Evolutionary conservation across 2,888 invertebrate genomes (phyloP).

Genomic region (Temnothorax rugatulus): DNA sequence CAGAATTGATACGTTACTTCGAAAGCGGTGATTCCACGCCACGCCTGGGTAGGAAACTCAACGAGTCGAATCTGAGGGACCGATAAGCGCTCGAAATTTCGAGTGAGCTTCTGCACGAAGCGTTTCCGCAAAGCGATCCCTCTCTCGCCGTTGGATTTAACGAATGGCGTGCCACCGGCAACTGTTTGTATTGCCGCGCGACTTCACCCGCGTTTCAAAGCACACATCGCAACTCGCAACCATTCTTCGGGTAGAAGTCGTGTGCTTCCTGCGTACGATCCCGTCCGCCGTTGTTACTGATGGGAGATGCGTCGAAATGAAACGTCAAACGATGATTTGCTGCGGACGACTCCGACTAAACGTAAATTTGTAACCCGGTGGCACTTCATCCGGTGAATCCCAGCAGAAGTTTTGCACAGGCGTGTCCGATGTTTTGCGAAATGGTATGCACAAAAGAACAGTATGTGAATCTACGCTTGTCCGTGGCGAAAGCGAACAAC

Average conservation of each 20-base stretch:
- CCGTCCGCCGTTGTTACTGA: constrained; percentile 39
- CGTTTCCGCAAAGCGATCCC: constrained; percentile 50
- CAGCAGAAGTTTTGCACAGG: constrained; percentile 44
- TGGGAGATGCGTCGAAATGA: constrained; percentile 63
- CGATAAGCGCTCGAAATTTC: constrained; percentile 61
- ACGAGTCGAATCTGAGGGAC: constrained; percentile 62
- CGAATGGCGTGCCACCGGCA: constrained; percentile 60
- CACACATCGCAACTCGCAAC: constrained; percentile 18
- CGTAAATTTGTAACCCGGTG: constrained; percentile 51
- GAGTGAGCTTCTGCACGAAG: constrained; percentile 30
- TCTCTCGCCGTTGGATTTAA: constrained; percentile 53
- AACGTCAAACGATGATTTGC: constrained; percentile 71
- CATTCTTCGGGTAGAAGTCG: constrained; percentile 45
- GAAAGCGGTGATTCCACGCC: constrained; percentile 60
- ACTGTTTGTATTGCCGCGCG: constrained; percentile 61
- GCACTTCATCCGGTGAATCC: constrained; percentile 66
- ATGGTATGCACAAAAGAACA: constrained; percentile 57
- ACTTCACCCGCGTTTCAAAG: constrained; percentile 50
- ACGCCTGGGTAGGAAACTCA: constrained; percentile 61
- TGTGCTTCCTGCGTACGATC: constrained; percentile 62
- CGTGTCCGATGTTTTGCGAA: constrained; percentile 58
- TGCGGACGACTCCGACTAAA: constrained; percentile 34
- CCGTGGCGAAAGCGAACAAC: constrained; percentile 38
- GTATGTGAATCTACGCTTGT: constrained; percentile 50
- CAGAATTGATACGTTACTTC: constrained; percentile 67